Evolutionary conservation across 2,113 vertebrate genomes (phyloP).

Genomic region (Proteles cristata): DNA sequence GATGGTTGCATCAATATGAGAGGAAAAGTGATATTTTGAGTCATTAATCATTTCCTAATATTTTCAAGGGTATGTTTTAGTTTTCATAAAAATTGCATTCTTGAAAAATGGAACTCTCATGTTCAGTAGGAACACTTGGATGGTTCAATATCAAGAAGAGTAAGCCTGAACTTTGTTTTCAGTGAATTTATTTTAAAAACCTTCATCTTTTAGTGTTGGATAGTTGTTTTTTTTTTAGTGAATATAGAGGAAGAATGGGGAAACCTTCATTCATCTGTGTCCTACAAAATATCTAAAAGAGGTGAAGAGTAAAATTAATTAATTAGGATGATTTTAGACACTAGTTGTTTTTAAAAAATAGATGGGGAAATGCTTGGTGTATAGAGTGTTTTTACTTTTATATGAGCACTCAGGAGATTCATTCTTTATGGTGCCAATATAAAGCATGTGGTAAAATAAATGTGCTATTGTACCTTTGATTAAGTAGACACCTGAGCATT

Average conservation of each 20-base stretch:
- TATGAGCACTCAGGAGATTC: neutral
- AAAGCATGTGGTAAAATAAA: neutral
- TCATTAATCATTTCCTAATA: neutral
- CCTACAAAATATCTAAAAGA: neutral
- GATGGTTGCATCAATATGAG: neutral
- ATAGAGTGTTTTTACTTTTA: neutral
- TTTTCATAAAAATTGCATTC: neutral
- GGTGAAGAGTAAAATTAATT: slow-evolving; percentile 39
- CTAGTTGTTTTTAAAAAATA: neutral
- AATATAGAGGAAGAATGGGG: neutral
- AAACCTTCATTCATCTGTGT: neutral
- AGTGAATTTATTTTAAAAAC: slow-evolving; percentile 3
- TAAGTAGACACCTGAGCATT: slow-evolving; percentile 4
- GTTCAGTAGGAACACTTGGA: neutral
- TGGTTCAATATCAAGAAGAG: slow-evolving; percentile 15
- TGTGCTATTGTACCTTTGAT: neutral
- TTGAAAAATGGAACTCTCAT: neutral
- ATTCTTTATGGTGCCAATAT: neutral
- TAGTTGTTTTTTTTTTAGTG: slow-evolving; percentile 39
- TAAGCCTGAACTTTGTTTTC: slow-evolving; percentile 1
- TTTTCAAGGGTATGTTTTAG: neutral
- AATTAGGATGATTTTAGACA: slow-evolving; percentile 37
- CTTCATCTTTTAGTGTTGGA: neutral
- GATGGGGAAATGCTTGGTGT: neutral
- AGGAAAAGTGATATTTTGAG: neutral